A percentile compares a stretch with the other conserved stretches of the same genome.
Conservation (phyloP, 2,113 vertebrate species). For the Podarcis cretensis region DNA sequence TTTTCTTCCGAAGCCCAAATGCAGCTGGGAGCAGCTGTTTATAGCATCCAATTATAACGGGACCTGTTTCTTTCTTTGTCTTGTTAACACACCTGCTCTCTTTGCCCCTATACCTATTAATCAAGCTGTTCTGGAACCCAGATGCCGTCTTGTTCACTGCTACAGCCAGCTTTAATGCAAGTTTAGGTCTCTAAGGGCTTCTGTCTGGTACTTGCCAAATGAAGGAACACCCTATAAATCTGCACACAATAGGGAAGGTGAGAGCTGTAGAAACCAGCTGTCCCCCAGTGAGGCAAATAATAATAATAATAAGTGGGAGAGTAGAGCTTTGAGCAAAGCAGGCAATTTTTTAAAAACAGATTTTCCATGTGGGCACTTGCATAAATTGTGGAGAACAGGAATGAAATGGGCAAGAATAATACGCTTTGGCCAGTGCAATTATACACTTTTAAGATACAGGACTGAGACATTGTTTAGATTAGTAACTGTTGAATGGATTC, state of each 20-base stretch:
- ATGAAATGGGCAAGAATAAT: not conserved
- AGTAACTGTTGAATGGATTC: constrained; percentile 17
- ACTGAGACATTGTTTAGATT: constrained; percentile 26
- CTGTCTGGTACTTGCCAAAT: constrained; percentile 1
- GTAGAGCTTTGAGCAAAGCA: not conserved
- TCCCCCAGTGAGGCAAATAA: not conserved
- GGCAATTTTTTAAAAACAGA: not conserved
- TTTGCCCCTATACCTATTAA: constrained; percentile 8
- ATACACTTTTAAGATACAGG: not conserved
- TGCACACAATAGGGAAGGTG: not conserved
- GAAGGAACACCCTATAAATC: constrained; percentile 5
- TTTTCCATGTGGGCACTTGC: not conserved
- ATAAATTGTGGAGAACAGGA: not conserved
- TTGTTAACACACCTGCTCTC: constrained; percentile 24
- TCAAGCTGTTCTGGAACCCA: constrained; percentile 22
- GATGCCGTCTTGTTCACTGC: constrained; percentile 11
- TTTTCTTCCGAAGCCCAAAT: constrained; percentile 49
- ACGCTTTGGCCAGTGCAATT: not conserved
- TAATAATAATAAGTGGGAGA: not conserved
- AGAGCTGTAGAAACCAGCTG: not conserved
- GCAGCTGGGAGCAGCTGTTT: constrained; percentile 45
- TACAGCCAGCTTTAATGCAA: constrained; percentile 1
- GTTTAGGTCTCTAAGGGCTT: constrained; percentile 7
- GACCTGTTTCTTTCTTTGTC: constrained; percentile 46
- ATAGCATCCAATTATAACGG: constrained; percentile 42